Base-by-base conservation (phyloP, 1,140 invertebrate genomes). In the Nylanderia fulva region DNA sequence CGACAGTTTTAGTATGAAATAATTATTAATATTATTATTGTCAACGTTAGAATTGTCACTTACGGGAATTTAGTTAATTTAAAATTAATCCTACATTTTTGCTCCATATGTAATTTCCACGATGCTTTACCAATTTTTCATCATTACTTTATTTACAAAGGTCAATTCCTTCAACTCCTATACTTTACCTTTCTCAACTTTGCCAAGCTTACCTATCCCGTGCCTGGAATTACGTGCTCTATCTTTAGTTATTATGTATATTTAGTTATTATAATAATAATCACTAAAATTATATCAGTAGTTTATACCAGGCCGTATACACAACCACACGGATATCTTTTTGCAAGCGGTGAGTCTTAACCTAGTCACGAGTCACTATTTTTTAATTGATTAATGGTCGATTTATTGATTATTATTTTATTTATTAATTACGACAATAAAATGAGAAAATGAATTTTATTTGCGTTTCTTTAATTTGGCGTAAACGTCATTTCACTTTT, bases 291-390 rank as follows among this genome's bases (percentile, higher is more conserved):
- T 90, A 85, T 79, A 68, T 61, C 75, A 58, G 56, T 90, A 85
- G 52, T 60, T 84, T 74, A 60, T 84, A 84, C 18, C 56, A 60
- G 71, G 69, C 42, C 42, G 29, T 74, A 89, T 63, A 87, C 74
- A 91, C 54, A 84, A 83, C 69, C 39, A 84, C 54, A 92, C 89
- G 92, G 85, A 91, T 63, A 85, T 82, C 89, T 89, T 92, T 93
- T 91, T 92, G 90, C 91, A 93, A 93, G 90, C 92, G 93, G 93
- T 94, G 94, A 95, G 94, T 95, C 92, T 94, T 94, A 94, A 94
- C 94, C 94, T 95, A 95, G 93, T 95, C 94, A 95, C 94, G 89
- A 94, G 91, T 94, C 94, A 95, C 93, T 94, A 94, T 93, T 93
- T 94, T 94, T 94, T 94, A 92, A 93, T 94, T 94, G 89, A 93